Evolutionary conservation across 2,888 invertebrate species (phyloP).

Genomic region (Actias luna): DNA sequence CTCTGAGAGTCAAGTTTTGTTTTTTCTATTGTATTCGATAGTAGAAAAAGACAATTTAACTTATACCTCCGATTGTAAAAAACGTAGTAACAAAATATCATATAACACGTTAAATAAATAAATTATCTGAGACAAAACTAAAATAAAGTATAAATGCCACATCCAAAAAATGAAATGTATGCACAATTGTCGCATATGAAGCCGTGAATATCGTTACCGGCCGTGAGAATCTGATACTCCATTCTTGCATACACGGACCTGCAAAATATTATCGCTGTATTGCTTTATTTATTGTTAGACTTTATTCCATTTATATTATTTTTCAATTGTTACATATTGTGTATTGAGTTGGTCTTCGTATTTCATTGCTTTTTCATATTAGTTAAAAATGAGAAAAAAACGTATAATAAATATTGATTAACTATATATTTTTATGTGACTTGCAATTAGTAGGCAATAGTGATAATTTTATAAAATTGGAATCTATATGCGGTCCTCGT

Average conservation of each 20-base stretch:
- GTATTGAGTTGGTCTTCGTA: neutral
- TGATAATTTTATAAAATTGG: no score
- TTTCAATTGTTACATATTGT: neutral
- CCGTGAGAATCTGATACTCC: conserved; percentile 65
- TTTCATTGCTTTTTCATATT: neutral
- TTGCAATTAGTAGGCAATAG: no score
- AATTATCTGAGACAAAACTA: neutral
- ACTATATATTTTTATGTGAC: no score
- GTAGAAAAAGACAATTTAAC: no score
- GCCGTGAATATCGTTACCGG: conserved; percentile 55
- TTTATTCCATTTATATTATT: conserved; percentile 4
- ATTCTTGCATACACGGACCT: conserved; percentile 23
- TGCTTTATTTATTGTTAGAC: conserved; percentile 12
- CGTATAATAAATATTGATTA: no score
- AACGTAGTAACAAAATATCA: no score
- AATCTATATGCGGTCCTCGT: no score
- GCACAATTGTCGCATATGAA: conserved; percentile 33
- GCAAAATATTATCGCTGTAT: conserved; percentile 12
- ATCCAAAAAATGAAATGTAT: conserved; percentile 25
- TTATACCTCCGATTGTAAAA: no score
- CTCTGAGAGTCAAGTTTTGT: no score
- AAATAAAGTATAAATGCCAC: neutral
- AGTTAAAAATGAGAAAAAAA: neutral
- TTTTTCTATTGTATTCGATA: no score
- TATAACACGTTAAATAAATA: neutral